phyloP scores from a whole-genome alignment of 2,113 vertebrate genomes.

The Varanus komodoensis region DNA sequence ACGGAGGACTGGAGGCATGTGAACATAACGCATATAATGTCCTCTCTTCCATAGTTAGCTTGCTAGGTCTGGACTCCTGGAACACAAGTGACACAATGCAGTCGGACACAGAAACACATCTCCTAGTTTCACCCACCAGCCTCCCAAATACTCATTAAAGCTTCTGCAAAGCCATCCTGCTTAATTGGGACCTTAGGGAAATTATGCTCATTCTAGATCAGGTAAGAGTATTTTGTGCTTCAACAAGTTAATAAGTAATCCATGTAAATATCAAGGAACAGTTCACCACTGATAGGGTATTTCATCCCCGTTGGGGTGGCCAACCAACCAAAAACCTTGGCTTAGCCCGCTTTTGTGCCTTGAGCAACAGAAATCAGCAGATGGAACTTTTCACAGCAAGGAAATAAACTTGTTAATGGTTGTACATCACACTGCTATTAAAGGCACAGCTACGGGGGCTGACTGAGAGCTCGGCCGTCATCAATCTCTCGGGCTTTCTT shows the following conservation, averaged over 20 bases:
- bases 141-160: background rate
- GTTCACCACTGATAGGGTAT: background rate
- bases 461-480: background rate
- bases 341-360: background rate
- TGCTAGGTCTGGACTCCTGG: background rate
- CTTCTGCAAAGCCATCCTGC: background rate
- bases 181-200: constrained; percentile 50
- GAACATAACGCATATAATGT: too few species aligned
- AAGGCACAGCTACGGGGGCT: background rate
- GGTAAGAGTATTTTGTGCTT: background rate
- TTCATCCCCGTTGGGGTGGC: background rate
- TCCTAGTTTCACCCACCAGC: background rate
- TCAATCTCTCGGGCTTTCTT: background rate
- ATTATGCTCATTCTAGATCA: background rate
- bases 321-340: background rate
- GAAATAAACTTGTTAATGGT: background rate
- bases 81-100: background rate
- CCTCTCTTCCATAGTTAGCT: background rate
- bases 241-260: background rate
- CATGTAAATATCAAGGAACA: fast-evolving
- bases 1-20: too few species aligned
- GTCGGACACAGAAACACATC: background rate
- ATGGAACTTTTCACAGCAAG: background rate
- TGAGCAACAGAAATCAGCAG: background rate
- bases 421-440: background rate